Evolutionary conservation across 2,797 vertebrate species (phyloP).

Genomic region (Sphaeramia orbicularis): DNA sequence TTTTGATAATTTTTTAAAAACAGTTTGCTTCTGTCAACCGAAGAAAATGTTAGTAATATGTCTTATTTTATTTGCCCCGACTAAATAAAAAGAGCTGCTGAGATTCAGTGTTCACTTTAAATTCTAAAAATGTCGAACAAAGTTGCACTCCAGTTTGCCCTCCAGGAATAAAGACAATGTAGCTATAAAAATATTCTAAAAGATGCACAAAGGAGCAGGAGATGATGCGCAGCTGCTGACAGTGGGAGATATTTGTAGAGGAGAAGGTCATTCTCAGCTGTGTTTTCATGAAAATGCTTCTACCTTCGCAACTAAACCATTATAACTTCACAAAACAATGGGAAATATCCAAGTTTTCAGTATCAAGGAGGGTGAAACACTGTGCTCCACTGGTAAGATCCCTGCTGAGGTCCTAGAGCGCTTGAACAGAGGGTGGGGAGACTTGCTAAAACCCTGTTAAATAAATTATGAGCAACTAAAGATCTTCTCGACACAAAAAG

Average conservation of each 20-base stretch:
- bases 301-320: background rate
- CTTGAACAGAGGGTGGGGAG: constrained; percentile 35
- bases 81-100: no score
- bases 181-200: constrained; percentile 9
- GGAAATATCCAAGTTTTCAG: constrained; percentile 13
- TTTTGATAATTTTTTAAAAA: no score
- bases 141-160: background rate
- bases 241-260: constrained; percentile 23
- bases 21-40: no score
- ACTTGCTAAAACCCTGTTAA: constrained; percentile 42
- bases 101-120: no score
- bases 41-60: no score
- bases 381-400: constrained; percentile 26
- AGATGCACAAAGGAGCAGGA: background rate
- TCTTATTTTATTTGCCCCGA: no score
- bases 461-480: constrained; percentile 53
- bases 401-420: constrained; percentile 20
- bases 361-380: constrained; percentile 29
- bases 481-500: constrained; percentile 29
- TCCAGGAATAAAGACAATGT: background rate
- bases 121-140: no score
- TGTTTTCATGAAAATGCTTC: constrained; percentile 2
- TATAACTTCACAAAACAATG: constrained; percentile 3
- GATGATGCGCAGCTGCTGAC: background rate
- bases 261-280: background rate